phyloP scores from a whole-genome alignment of 2,113 vertebrate genomes.

The Edolisoma coerulescens region DNA sequence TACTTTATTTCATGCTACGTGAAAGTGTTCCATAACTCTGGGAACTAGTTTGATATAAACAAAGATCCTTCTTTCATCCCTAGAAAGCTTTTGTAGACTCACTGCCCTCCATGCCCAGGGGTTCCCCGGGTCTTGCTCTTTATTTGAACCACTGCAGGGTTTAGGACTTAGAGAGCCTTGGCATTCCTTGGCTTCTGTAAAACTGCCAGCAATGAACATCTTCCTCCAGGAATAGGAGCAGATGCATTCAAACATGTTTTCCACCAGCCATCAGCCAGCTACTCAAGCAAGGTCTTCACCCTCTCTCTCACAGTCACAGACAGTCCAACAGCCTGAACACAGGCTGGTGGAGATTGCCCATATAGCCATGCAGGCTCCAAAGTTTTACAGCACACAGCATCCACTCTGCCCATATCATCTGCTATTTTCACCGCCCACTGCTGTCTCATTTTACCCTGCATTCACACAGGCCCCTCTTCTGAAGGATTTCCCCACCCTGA shows the following conservation, averaged over 20 bases:
- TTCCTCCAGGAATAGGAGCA: background rate
- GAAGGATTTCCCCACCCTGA: background rate
- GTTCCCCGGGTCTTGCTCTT: background rate
- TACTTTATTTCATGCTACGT: rapidly evolving
- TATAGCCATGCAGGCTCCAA: background rate
- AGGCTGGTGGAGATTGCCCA: background rate
- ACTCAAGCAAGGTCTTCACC: background rate
- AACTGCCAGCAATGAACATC: background rate
- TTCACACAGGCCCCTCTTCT: background rate
- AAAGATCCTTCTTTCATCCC: background rate
- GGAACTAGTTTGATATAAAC: background rate
- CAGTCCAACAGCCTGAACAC: background rate
- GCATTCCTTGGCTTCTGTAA: background rate
- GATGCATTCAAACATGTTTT: background rate
- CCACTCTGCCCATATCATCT: background rate
- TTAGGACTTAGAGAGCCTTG: background rate
- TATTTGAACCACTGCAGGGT: background rate
- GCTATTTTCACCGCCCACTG: background rate
- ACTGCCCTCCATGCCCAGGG: background rate
- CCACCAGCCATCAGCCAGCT: background rate
- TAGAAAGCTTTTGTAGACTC: background rate
- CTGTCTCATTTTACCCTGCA: background rate
- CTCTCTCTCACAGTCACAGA: background rate
- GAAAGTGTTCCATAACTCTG: background rate
- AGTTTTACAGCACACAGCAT: background rate